Conservation (phyloP, 2,888 invertebrate species). For the Caenorhabditis doughertyi region DNA sequence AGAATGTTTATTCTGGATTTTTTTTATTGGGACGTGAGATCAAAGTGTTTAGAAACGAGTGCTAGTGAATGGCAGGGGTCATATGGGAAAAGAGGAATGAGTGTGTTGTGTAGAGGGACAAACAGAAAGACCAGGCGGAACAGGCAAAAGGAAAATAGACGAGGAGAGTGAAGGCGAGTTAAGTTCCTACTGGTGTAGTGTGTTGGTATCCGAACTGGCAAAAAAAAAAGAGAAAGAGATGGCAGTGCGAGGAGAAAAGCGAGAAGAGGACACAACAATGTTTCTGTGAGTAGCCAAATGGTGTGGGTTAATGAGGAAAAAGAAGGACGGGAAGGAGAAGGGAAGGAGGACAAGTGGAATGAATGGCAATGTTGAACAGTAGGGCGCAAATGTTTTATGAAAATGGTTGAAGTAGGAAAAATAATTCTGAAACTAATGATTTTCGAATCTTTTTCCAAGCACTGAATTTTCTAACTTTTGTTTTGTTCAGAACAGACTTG, state of each 20-base stretch:
- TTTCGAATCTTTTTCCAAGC: too few species aligned
- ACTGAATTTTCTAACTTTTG: too few species aligned
- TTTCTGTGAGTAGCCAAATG: conserved; percentile 40
- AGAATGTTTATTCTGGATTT: neutral
- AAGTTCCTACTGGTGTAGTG: conserved; percentile 52
- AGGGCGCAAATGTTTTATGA: too few species aligned
- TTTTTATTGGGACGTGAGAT: conserved; percentile 10
- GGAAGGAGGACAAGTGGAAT: conserved; percentile 1
- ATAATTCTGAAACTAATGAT: too few species aligned
- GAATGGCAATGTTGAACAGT: conserved; percentile 13
- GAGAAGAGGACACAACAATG: conserved; percentile 40
- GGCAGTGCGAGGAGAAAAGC: neutral
- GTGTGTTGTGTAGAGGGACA: conserved; percentile 11
- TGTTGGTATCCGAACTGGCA: conserved; percentile 28
- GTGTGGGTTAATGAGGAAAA: conserved; percentile 37
- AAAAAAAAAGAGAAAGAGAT: neutral
- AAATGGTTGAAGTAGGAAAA: too few species aligned
- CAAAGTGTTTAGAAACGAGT: conserved; percentile 29
- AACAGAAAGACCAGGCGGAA: conserved; percentile 41
- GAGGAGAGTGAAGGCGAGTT: conserved; percentile 27
- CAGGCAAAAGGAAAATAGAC: conserved; percentile 7
- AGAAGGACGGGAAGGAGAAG: neutral
- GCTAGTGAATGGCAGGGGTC: conserved; percentile 42
- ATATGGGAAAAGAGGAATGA: conserved; percentile 23
- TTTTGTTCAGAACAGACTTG: too few species aligned